Base-by-base conservation (phyloP, 2,113 vertebrate genomes). In the Gobio gobio region DNA sequence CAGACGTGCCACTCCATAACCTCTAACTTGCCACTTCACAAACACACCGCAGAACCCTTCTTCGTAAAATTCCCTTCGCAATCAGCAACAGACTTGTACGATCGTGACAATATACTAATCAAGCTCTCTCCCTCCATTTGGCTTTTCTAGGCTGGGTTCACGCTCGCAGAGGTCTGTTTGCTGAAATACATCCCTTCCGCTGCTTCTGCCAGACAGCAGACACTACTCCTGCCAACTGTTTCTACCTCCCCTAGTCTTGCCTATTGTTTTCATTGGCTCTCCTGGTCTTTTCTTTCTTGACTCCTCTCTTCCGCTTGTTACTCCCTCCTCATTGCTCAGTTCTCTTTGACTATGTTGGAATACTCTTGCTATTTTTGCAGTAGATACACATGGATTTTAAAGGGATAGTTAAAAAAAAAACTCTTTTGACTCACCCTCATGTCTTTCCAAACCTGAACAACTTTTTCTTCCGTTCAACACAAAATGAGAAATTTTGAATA, bases 181-280 rank as follows among this genome's bases (percentile, higher is more conserved):
- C 92, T 87, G 89, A 93, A 91, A 91, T 92, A 93, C 92, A 93
- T 93, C 92, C 92, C 75, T 20, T 91, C 86, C 91, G 77, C 70
- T 63, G 86, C 86, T 87, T 88, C 36, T 91, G 93, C 94, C 94
- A 95, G 94, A 68, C 59, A 81, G 26, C 63, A 81, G 43, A 68
- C 91, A 83, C 72, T 64, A 86, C 87, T 88, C 89, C 36, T 91
- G 93, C 94, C 94, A 95, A 94, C 92, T 94, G 93, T 91, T 92
- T 91, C 92, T 92, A 89, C 86, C 86, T 90, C 87, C 81, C 90
- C 91, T 90, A 87, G 33, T 83, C 85, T 58, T 58, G 18, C 20
- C 51, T 36, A 40, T 36, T 77, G 78, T 64, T 64, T 80, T 47
- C 20, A 45, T 79, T 79, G 76, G 76, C 76, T 59, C 33, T 78